Conservation (phyloP, 2,888 invertebrate species). For the Erpobdella octoculata region DNA sequence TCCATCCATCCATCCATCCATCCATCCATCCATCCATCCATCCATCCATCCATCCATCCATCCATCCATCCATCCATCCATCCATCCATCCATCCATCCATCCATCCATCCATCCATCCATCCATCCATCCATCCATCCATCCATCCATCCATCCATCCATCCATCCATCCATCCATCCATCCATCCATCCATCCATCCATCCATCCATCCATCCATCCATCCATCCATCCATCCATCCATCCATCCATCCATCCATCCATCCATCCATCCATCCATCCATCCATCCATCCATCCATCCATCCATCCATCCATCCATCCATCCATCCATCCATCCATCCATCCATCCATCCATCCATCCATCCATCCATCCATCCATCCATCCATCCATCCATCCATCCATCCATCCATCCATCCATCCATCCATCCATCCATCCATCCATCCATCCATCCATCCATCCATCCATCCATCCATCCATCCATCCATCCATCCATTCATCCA, state of each 20-base stretch:
- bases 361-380: too few species aligned
- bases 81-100: neutral
- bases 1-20: neutral
- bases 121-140: conserved; percentile 5
- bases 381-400: too few species aligned
- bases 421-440: conserved; percentile 5
- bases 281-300: conserved; percentile 11
- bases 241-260: conserved; percentile 5
- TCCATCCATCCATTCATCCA: too few species aligned
- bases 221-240: conserved; percentile 10
- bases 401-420: conserved; percentile 17
- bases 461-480: too few species aligned
- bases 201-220: conserved; percentile 12
- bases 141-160: conserved; percentile 2
- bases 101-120: neutral
- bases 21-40: neutral
- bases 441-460: conserved; percentile 9
- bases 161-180: conserved; percentile 9
- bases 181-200: conserved; percentile 6
- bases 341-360: too few species aligned
- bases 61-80: conserved; percentile 8
- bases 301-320: conserved; percentile 8
- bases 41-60: conserved; percentile 1
- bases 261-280: conserved; percentile 12
- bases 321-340: too few species aligned